These are phyloP conservation scores for Ibycter americanus DNA, from an alignment of 2,797 vertebrate genomes.

Conservation along the genomic window DNA sequence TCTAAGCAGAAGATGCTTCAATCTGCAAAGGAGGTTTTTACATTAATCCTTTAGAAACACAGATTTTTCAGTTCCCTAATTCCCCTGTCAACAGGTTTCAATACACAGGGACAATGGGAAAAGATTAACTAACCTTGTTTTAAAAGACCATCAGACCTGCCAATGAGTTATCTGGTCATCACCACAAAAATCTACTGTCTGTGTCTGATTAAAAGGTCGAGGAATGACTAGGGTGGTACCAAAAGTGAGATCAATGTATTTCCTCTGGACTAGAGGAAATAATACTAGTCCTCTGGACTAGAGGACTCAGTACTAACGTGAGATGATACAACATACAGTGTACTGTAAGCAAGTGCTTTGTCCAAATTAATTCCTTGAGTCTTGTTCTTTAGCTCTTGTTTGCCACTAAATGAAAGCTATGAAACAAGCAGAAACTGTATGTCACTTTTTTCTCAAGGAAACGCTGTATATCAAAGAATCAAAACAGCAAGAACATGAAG, in stretches of 20 bases:
- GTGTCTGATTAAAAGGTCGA: not conserved
- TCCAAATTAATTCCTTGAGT: not conserved
- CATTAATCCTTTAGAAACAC: constrained; percentile 1
- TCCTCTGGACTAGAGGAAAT: not conserved
- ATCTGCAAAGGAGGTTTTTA: not conserved
- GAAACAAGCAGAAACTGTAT: not conserved
- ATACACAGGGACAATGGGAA: not conserved
- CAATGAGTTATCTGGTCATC: not conserved
- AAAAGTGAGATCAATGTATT: not conserved
- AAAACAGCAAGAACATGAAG: not conserved
- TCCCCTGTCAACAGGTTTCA: constrained; percentile 12
- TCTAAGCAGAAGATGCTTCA: not conserved
- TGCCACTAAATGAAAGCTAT: not conserved
- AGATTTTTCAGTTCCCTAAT: not conserved
- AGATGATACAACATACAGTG: not conserved
- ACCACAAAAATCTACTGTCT: not conserved
- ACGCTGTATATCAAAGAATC: not conserved
- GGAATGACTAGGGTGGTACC: accelerated
- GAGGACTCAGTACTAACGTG: not conserved
- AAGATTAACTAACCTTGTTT: not conserved
- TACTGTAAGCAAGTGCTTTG: not conserved
- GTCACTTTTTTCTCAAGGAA: not conserved
- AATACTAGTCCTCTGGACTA: accelerated
- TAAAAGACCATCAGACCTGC: not conserved
- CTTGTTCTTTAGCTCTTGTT: not conserved